Evolutionary conservation across 2,888 invertebrate species (phyloP).

Genomic region (Alloscopus bannaensis): DNA sequence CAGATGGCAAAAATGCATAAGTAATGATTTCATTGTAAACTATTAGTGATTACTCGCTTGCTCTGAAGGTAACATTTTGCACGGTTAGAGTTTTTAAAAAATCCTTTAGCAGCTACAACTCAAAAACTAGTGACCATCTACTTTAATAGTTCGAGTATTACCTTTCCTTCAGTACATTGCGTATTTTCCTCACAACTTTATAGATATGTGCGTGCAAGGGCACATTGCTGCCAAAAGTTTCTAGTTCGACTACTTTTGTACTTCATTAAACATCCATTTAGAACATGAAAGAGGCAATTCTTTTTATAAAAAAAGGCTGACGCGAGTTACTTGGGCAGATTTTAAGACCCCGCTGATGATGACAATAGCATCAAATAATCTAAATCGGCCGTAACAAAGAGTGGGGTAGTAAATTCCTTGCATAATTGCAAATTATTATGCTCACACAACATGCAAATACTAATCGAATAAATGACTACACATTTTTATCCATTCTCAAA

Average conservation of each 20-base stretch:
- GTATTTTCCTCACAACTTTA: too few relatives aligned
- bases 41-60: neutral
- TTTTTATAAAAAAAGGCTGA: neutral
- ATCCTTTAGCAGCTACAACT: neutral
- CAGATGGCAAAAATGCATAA: conserved; percentile 6
- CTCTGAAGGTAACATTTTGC: neutral
- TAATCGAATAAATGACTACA: neutral
- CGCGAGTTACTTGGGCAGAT: neutral
- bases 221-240: conserved; percentile 15
- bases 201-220: neutral
- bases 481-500: neutral
- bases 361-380: neutral
- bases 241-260: conserved; percentile 33
- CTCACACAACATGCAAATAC: neutral
- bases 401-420: neutral
- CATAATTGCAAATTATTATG: conserved; percentile 8
- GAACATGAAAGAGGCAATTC: neutral
- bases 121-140: neutral
- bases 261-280: neutral
- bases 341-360: neutral
- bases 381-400: neutral
- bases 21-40: neutral
- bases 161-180: neutral
- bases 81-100: neutral
- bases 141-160: neutral